phyloP scores from a whole-genome alignment of 2,113 vertebrate genomes.

The Acanthochromis polyacanthus region DNA sequence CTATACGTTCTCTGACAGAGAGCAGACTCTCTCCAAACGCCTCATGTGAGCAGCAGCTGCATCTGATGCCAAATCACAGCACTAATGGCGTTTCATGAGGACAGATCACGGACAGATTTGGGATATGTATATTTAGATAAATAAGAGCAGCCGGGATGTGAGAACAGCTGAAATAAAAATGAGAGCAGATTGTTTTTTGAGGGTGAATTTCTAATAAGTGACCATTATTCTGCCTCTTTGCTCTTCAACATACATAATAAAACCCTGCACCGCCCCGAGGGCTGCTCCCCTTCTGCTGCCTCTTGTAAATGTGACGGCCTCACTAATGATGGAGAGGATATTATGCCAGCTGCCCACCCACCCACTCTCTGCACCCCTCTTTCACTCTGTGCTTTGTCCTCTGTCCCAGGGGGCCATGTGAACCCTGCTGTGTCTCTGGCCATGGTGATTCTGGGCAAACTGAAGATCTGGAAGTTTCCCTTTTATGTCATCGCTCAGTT shows the following conservation, averaged over 20 bases:
- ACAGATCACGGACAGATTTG: background rate
- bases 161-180: conserved; percentile 1
- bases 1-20: conserved; percentile 44
- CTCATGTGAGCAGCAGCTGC: conserved; percentile 27
- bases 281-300: conserved; percentile 63
- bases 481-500: conserved; percentile 93
- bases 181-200: background rate
- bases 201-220: conserved; percentile 36
- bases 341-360: conserved; percentile 37
- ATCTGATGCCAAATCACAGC: conserved; percentile 16
- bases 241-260: conserved; percentile 44
- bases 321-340: conserved; percentile 54
- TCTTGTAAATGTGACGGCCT: conserved; percentile 56
- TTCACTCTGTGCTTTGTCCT: conserved; percentile 56
- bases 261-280: conserved; percentile 37
- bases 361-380: conserved; percentile 37
- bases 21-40: conserved; percentile 26
- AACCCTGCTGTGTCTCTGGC: conserved; percentile 95
- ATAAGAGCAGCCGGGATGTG: background rate
- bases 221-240: conserved; percentile 46
- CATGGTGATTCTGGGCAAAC: conserved; percentile 92
- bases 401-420: conserved; percentile 90
- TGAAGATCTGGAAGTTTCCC: conserved; percentile 94
- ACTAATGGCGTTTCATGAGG: background rate
- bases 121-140: conserved; percentile 3